A percentile compares a stretch with the other conserved stretches of the same genome.
phyloP scores from a whole-genome alignment of 1,140 invertebrate species.

The Drosophila santomea region DNA sequence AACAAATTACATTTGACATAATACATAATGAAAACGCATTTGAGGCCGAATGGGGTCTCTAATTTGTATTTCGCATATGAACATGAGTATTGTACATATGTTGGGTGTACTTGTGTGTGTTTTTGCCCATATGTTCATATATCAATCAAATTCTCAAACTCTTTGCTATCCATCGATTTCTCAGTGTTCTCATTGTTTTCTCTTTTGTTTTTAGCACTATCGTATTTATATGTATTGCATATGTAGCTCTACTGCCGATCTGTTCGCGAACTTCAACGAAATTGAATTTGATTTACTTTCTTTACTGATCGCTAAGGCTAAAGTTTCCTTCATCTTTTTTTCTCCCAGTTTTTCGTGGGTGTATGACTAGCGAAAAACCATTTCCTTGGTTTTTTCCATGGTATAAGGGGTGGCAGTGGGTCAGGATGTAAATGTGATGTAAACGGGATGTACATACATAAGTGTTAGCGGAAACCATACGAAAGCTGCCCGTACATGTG shows the following conservation, averaged over 20 bases:
- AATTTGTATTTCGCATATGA: constrained; percentile 22
- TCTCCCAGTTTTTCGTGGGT: not conserved
- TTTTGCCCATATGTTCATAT: constrained; percentile 2
- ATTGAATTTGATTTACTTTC: constrained; percentile 31
- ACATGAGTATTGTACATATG: constrained; percentile 54
- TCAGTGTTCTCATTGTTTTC: not conserved
- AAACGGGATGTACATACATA: constrained; percentile 3
- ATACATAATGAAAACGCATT: constrained; percentile 44
- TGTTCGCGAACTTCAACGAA: constrained; percentile 28
- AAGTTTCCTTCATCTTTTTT: not conserved
- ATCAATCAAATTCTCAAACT: constrained; percentile 1
- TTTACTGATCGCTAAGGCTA: constrained; percentile 24
- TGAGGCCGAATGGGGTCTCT: constrained; percentile 12
- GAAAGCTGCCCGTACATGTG: constrained; percentile 14
- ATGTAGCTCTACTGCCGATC: constrained; percentile 15
- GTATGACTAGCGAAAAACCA: constrained; percentile 24
- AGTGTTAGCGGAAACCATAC: constrained; percentile 13
- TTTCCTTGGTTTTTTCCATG: constrained; percentile 1
- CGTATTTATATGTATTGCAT: constrained; percentile 6
- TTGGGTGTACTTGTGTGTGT: constrained; percentile 27
- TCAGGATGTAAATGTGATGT: constrained; percentile 4
- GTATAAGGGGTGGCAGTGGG: constrained; percentile 2
- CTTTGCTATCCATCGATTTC: not conserved
- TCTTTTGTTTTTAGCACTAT: not conserved
- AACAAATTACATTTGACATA: constrained; percentile 54